phyloP scores from a whole-genome alignment of 2,797 vertebrate genomes.

The Eulemur mongoz region DNA sequence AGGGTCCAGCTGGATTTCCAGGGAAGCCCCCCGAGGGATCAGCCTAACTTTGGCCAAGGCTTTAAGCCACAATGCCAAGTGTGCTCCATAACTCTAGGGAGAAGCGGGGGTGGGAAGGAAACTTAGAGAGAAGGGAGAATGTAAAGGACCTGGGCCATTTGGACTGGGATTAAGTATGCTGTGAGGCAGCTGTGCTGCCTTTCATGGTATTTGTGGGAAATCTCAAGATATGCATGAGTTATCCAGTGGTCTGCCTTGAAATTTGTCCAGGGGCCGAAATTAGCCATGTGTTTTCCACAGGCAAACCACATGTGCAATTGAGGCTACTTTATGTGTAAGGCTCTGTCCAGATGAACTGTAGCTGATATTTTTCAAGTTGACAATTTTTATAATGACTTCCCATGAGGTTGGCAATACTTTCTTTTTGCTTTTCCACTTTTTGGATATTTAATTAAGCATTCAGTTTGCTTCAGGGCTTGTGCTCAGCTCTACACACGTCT shows the following conservation, averaged over 20 bases:
- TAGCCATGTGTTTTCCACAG: not conserved
- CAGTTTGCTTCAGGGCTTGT: not conserved
- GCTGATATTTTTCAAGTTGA: constrained; percentile 8
- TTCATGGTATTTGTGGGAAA: not conserved
- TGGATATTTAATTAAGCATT: not conserved
- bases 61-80: not conserved
- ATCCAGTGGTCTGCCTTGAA: not conserved
- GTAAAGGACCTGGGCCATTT: not conserved
- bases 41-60: not conserved
- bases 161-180: not conserved
- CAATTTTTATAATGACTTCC: not conserved
- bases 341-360: not conserved
- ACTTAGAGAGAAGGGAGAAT: not conserved
- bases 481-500: not conserved
- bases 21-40: not conserved
- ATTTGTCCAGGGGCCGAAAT: not conserved
- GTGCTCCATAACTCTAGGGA: not conserved
- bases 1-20: constrained; percentile 32
- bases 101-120: not conserved
- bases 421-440: not conserved
- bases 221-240: not conserved
- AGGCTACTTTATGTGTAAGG: not conserved
- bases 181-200: not conserved
- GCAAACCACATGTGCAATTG: not conserved
- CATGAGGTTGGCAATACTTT: not conserved